These are phyloP conservation scores for Actinernus sp. DNA, from an alignment of 92 coral and sea anemone genomes.

Conservation along the genomic window DNA sequence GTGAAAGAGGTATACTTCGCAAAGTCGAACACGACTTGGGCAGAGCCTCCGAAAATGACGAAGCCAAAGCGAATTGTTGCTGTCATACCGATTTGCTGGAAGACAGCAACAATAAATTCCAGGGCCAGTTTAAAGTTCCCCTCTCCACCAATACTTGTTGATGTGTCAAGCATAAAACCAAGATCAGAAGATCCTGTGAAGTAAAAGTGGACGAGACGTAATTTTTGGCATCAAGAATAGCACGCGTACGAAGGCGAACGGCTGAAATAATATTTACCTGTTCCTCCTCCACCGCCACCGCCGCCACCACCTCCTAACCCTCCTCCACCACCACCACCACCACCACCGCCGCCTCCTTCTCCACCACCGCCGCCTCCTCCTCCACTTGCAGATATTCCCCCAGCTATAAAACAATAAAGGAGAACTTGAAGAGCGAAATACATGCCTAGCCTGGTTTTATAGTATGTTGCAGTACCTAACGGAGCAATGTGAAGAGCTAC, in stretches of 20 bases:
- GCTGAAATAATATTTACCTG: conserved; percentile 8
- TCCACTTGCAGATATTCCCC: conserved; percentile 48
- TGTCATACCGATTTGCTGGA: conserved; percentile 30
- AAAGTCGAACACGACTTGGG: conserved; percentile 40
- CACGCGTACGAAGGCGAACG: too few species aligned
- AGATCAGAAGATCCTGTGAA: conserved; percentile 63
- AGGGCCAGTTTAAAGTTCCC: conserved; percentile 47
- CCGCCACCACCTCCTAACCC: conserved; percentile 28
- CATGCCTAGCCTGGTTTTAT: too few species aligned
- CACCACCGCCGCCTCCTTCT: conserved; percentile 23
- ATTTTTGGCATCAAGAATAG: too few species aligned
- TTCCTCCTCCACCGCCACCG: conserved; percentile 15
- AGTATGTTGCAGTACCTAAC: too few species aligned
- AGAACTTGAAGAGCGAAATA: too few species aligned
- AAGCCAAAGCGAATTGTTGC: conserved; percentile 48
- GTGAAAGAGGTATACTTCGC: conserved; percentile 39
- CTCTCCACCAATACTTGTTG: conserved; percentile 51
- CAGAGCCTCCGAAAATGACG: conserved; percentile 35
- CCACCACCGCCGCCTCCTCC: conserved; percentile 16
- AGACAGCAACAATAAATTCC: conserved; percentile 38
- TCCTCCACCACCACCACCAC: conserved; percentile 30
- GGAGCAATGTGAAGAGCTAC: too few species aligned
- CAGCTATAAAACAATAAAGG: conserved; percentile 22
- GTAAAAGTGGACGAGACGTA: too few species aligned
- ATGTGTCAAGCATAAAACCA: conserved; percentile 66